Percentiles rank a stretch among this genome's conserved stretches.
Evolutionary conservation across 2,113 vertebrate species (phyloP).

Genomic region (Okapia johnstoni): DNA sequence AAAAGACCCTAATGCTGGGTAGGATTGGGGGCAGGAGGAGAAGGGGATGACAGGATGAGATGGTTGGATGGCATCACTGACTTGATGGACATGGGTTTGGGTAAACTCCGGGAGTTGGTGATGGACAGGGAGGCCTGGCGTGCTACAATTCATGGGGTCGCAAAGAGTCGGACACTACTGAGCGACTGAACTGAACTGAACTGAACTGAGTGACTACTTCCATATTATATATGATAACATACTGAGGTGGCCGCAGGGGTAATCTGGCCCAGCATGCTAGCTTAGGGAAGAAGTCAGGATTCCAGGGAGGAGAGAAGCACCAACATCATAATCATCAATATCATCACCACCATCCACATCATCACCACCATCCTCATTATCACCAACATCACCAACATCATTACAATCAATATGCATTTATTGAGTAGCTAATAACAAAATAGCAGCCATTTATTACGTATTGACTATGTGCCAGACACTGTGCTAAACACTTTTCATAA

Average conservation of each 20-base stretch:
- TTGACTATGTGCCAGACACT: background rate
- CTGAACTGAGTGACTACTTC: background rate
- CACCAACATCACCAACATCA: background rate
- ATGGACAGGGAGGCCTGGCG: background rate
- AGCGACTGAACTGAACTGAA: no score
- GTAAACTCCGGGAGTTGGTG: no score
- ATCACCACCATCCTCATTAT: background rate
- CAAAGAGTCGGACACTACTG: background rate
- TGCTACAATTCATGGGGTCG: background rate
- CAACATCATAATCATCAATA: background rate
- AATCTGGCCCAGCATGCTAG: background rate
- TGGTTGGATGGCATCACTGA: no score
- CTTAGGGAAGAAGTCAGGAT: background rate
- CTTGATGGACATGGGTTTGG: no score
- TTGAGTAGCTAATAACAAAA: conserved; percentile 7
- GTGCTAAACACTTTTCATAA: background rate
- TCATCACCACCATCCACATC: background rate
- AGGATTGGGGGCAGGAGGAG: no score
- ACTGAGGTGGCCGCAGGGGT: background rate
- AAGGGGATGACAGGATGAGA: no score
- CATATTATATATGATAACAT: background rate
- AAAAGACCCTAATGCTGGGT: no score
- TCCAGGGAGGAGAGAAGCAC: background rate
- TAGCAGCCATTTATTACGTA: background rate
- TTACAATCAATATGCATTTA: background rate